These are phyloP conservation scores for Alentia gelatinosa DNA, from an alignment of 2,888 invertebrate species.

Conservation along the genomic window DNA sequence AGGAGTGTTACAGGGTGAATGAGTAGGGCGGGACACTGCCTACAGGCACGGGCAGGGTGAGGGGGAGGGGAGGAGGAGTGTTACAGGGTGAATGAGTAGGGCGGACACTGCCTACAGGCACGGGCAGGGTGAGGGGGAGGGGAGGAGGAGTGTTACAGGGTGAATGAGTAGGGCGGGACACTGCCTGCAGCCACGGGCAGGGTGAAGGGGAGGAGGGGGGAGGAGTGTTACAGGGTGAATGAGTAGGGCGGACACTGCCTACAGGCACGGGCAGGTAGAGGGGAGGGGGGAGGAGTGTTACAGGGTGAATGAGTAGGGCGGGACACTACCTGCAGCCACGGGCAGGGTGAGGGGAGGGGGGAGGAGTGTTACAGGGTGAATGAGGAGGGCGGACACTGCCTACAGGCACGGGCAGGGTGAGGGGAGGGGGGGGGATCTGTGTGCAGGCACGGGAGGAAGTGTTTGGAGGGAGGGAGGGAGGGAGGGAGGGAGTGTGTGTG, in stretches of 20 bases:
- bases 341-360: background rate
- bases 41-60: no score
- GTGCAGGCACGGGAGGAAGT: background rate
- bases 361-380: background rate
- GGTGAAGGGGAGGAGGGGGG: no score
- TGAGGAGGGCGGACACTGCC: background rate
- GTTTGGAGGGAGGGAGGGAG: background rate
- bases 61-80: background rate
- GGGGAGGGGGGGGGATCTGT: background rate
- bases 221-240: no score
- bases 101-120: background rate
- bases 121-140: background rate
- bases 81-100: background rate
- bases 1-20: no score
- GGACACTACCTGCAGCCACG: background rate
- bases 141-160: background rate
- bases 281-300: background rate
- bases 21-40: no score
- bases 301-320: background rate
- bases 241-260: no score
- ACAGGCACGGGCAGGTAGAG: no score
- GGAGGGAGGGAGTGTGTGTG: background rate
- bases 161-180: no score
- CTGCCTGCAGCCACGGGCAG: no score
- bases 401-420: background rate